Base-by-base conservation (phyloP, 2,888 invertebrate genomes). In the Caenorhabditis auriculariae region DNA sequence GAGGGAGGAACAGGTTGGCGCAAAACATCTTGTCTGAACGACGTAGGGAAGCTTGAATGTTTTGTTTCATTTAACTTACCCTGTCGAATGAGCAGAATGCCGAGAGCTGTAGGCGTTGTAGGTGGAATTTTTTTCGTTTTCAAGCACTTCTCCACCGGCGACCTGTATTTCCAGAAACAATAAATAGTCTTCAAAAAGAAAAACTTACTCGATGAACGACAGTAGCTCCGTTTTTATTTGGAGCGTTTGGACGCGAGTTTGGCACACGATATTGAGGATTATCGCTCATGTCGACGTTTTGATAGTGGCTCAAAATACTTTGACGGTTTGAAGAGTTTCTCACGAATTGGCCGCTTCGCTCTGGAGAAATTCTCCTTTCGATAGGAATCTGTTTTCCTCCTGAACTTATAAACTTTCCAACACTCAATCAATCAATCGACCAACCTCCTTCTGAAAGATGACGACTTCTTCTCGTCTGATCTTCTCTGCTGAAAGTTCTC, bases 91-190 rank as follows among this genome's bases (percentile, higher is more conserved):
- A 32, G 35, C 9, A 32, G 35, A n/a, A 32, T 12, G n/a, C 9
- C n/a, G 35, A 32, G 35, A 32, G n/a, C 48, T 59, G 26, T 63
- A 63, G 2, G 57, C 57, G 6, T 58, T 54, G 28, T 62, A 62
- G 2, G 49, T 29, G 1, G 50, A 48, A n/a, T n/a, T n/a, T 9
- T 41, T 32, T 32, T 57, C 37, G 19, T 61, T 54, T 24, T 61
- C 61, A 35, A 50, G 51, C 0, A 61, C 61, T 47, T 62, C 62
- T 7, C 62, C 62, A 17, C 62, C 57, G 17, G 37, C 52, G n/a
- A 57, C 42, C 45, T 51, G 26, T 26, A 3, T n/a, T 4, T 4
- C 21, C 32, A 7, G 15, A 6, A 15, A 41, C 41, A 2, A 29
- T 46, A 21, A 6, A 27, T 5, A 3, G n/a, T 19, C 23, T 24